Evolutionary conservation across 2,888 invertebrate genomes (phyloP).

Genomic region (Sarcophaga caerulescens): DNA sequence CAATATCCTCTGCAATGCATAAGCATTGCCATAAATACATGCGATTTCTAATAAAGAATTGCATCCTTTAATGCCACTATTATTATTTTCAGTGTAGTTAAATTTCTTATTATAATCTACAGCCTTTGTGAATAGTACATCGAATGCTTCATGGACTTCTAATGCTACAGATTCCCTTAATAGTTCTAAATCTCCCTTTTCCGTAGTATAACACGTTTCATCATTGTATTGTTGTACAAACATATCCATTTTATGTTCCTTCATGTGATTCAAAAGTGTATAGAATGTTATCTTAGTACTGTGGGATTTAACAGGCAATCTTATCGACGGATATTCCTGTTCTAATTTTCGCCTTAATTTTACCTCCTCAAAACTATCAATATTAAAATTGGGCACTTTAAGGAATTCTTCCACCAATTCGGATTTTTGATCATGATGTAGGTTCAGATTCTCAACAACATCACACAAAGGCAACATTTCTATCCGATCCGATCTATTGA

Average conservation of each 20-base stretch:
- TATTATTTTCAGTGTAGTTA: slow-evolving; percentile 43
- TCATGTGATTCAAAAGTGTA: slow-evolving; percentile 82
- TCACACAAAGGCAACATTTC: slow-evolving; percentile 78
- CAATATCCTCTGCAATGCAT: slow-evolving; percentile 74
- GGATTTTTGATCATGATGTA: slow-evolving; percentile 70
- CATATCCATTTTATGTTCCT: slow-evolving; percentile 83
- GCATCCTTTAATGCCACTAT: neutral
- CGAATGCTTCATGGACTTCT: slow-evolving; percentile 83
- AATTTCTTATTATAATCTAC: slow-evolving; percentile 81
- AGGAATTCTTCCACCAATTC: slow-evolving; percentile 76
- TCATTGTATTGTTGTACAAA: slow-evolving; percentile 82
- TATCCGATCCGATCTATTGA: slow-evolving; percentile 77
- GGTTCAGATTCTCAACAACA: slow-evolving; percentile 75
- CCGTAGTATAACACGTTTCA: slow-evolving; percentile 72
- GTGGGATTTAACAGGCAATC: slow-evolving; percentile 70
- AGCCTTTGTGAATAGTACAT: slow-evolving; percentile 82
- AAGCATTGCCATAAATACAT: slow-evolving; percentile 83
- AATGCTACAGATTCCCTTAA: slow-evolving; percentile 81
- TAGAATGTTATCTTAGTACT: slow-evolving; percentile 76
- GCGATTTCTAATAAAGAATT: slow-evolving; percentile 84
- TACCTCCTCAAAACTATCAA: slow-evolving; percentile 79
- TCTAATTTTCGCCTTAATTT: slow-evolving; percentile 76
- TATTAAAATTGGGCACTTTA: slow-evolving; percentile 73
- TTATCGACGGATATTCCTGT: slow-evolving; percentile 73
- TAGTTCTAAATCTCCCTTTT: slow-evolving; percentile 74